These are phyloP conservation scores for Steatocranus sp. DNA, from an alignment of 2,797 vertebrate genomes.

Conservation along the genomic window DNA sequence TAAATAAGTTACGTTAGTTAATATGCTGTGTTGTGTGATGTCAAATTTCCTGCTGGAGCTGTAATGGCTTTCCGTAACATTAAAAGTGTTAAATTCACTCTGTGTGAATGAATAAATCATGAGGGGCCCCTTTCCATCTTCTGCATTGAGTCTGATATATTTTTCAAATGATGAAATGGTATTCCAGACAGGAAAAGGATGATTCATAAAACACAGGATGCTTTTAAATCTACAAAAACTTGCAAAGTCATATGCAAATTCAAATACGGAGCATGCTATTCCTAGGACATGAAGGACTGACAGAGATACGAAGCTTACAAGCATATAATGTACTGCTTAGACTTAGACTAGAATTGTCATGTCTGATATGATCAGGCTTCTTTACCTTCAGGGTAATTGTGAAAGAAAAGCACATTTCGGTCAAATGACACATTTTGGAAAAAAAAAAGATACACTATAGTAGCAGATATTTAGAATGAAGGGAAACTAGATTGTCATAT, in stretches of 20 bases:
- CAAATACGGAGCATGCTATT: not conserved
- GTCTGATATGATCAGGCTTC: not conserved
- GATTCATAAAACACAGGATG: not conserved
- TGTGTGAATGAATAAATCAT: slow-evolving; percentile 62
- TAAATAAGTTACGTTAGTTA: slow-evolving; percentile 26
- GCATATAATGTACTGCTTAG: not conserved
- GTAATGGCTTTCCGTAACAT: slow-evolving; percentile 43
- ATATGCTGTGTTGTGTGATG: slow-evolving; percentile 23
- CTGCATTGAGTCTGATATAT: slow-evolving; percentile 39
- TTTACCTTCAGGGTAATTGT: not conserved
- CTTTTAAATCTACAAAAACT: slow-evolving; percentile 12
- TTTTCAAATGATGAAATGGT: slow-evolving; percentile 53
- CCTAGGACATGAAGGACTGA: not conserved
- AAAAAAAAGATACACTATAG: not conserved
- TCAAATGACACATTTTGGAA: not conserved
- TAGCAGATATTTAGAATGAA: not conserved
- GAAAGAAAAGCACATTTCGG: not conserved
- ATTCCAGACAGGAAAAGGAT: slow-evolving; percentile 20
- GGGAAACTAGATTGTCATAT: not conserved
- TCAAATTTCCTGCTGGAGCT: slow-evolving; percentile 30
- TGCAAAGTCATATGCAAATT: not conserved
- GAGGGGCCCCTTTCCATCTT: slow-evolving; percentile 35
- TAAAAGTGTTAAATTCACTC: slow-evolving; percentile 52
- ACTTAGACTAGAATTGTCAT: not conserved
- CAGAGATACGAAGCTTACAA: not conserved